Evolutionary conservation across 2,888 invertebrate species (phyloP), one percentile per base, ranked within the genome.

Genomic region (Gymnoscelis rufifasciata): DNA sequence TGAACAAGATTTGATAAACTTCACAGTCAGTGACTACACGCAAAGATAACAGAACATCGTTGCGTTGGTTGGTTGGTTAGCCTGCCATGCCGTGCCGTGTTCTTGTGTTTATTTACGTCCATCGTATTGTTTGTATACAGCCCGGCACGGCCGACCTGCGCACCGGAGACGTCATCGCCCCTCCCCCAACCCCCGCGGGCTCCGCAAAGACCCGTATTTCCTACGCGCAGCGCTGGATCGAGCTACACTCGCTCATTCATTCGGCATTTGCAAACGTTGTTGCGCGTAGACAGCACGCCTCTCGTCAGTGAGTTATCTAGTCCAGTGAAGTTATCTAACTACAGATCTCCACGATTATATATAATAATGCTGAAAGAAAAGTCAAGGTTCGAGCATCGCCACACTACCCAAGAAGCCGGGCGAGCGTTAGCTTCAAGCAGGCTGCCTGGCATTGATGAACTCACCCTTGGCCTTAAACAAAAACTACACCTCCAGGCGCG

Each of bases 91-190:
- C 72, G 68, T 67, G 71, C 72, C 66, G 68, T 66, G 74, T 74
- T 74, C 80, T 79, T 75, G 78, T 88, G 87, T 88, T 88, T 88
- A 88, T 88, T 88, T 88, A 88, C 88, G 88, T 88, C 87, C 87
- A 73, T 74, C 80, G 86, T 84, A 86, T 88, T 87, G 87, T 88
- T 88, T 88, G 88, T 88, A 88, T 83, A 88, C 88, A 88, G 81
- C 78, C 84, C 84, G 86, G 84, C 83, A 79, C 83, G 84, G 77
- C 83, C 31, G 31, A 33, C 31, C 31, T 88, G 88, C 88, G 88
- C 88, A 87, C 83, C 82, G 69, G 76, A 66, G 71, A 82, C 86
- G 87, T 84, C 87, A 84, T 68, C 56, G 61, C 78, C 75, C 71
- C 78, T 70, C 72, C 70, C 63, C 62, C 59, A 51, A 54, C 78